Base-by-base conservation (phyloP, 2,888 invertebrate genomes). In the Melanargia galathea region DNA sequence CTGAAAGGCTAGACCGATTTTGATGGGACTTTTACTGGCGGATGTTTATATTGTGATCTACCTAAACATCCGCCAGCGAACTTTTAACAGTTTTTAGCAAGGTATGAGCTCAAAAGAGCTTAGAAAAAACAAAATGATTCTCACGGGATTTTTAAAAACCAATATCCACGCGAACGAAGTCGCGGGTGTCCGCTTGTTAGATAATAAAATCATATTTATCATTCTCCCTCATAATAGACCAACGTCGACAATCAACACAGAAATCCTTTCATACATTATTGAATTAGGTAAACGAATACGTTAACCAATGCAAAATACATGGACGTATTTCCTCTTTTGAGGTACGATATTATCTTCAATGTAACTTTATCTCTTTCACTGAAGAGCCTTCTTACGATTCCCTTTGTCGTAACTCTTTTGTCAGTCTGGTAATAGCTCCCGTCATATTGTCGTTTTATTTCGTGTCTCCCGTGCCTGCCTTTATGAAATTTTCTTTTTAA, bases 401-500 rank as follows among this genome's bases (percentile, higher is more conserved):
- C 79, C 81, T 87, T 89, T 87, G 86, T 86, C 79, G 75, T 76
- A 65, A 69, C 80, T 79, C 86, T 71, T 86, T 87, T 90, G 86
- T 87, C 70, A 79, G 76, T 78, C 74, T 71, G 67, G 81, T 84
- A 79, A 84, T 82, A 77, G 81, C 82, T 80, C 75, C 75, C 74
- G 77, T 84, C 83, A 81, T 87, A 87, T 84, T 86, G 83, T 80
- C 83, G 78, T 88, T 84, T 88, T 84, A 86, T 88, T 86, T 86
- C 83, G 78, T 86, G 83, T 84, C 82, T 78, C 72, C 71, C 73
- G 72, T 75, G 75, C 73, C 73, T 75, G 75, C 73, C 73, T 81
- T 81, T 83, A 81, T 82, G 78, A 84, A 81, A 86, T 82, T 86
- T 80, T 72, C 83, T 82, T 85, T 77, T 83, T 66, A 58, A 60